Evolutionary conservation across 2,888 invertebrate species (phyloP).

Genomic region (Cheilosia soror): DNA sequence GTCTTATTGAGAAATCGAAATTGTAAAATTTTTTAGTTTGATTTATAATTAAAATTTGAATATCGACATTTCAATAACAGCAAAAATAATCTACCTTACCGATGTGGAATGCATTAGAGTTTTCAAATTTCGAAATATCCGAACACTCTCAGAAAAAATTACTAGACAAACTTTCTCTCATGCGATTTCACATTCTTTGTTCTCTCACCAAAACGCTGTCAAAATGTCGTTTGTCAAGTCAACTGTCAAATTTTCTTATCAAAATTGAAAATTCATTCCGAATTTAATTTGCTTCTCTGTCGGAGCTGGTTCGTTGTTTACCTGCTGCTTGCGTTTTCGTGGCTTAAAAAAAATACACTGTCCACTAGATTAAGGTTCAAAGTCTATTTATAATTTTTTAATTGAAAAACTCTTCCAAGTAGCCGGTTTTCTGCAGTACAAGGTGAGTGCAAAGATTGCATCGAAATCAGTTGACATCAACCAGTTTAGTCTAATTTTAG

Average conservation of each 20-base stretch:
- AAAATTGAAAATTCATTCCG: conserved; percentile 52
- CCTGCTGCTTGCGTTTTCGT: conserved; percentile 11
- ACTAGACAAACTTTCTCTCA: too few species aligned
- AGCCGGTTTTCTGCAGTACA: conserved; percentile 2
- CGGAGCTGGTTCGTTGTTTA: conserved; percentile 7
- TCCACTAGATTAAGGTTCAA: conserved; percentile 56
- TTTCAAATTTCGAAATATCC: too few species aligned
- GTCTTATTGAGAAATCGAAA: too few species aligned
- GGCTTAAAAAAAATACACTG: conserved; percentile 16
- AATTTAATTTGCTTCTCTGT: conserved; percentile 24
- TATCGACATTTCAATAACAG: neutral
- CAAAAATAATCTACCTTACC: neutral
- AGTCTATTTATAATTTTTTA: conserved; percentile 50
- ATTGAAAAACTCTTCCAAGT: conserved; percentile 14
- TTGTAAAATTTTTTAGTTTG: too few species aligned
- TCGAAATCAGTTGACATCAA: conserved; percentile 1
- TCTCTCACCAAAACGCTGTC: neutral
- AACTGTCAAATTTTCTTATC: conserved; percentile 39
- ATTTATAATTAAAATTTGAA: too few species aligned
- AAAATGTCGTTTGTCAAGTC: too few species aligned
- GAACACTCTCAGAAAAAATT: neutral
- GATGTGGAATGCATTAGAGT: neutral
- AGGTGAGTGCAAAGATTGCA: conserved; percentile 27
- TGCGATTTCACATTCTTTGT: neutral
- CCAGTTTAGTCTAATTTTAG: conserved; percentile 32